Conservation (phyloP, 2,113 vertebrate species). For the Prunella fulvescens region DNA sequence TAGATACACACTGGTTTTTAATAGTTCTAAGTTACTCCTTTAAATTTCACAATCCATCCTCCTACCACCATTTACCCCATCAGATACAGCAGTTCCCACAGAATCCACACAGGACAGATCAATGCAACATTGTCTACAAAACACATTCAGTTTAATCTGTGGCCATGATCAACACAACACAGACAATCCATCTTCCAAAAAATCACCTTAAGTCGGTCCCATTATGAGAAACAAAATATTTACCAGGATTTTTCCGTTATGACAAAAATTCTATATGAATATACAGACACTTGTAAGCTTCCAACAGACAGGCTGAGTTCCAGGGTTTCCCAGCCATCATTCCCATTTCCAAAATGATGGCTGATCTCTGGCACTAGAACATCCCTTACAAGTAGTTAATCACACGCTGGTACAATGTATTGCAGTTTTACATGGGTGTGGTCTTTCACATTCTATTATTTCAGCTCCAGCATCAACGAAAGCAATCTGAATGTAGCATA, state of each 20-base stretch:
- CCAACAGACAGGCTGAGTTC: not conserved
- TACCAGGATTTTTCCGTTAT: not conserved
- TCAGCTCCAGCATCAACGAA: not conserved
- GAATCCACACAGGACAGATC: not conserved
- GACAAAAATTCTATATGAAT: not conserved
- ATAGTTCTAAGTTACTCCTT: not conserved
- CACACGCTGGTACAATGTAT: not conserved
- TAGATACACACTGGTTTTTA: not conserved
- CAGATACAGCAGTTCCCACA: not conserved
- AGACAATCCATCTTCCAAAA: not conserved
- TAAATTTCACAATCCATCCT: not conserved
- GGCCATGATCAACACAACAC: not conserved
- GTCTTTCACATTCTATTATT: not conserved
- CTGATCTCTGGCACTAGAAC: not conserved
- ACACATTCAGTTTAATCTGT: not conserved
- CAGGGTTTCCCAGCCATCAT: not conserved
- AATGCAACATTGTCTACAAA: not conserved
- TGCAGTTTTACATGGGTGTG: not conserved
- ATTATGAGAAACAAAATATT: not conserved
- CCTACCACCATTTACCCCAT: not conserved
- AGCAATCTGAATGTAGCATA: not conserved
- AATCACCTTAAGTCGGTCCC: accelerated
- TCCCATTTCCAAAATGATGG: not conserved
- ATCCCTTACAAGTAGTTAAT: not conserved
- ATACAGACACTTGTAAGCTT: not conserved